A percentile compares a stretch with the other conserved stretches of the same genome.
Conservation (phyloP, 2,888 invertebrate genomes). For the Lepidochitona cinerea region DNA sequence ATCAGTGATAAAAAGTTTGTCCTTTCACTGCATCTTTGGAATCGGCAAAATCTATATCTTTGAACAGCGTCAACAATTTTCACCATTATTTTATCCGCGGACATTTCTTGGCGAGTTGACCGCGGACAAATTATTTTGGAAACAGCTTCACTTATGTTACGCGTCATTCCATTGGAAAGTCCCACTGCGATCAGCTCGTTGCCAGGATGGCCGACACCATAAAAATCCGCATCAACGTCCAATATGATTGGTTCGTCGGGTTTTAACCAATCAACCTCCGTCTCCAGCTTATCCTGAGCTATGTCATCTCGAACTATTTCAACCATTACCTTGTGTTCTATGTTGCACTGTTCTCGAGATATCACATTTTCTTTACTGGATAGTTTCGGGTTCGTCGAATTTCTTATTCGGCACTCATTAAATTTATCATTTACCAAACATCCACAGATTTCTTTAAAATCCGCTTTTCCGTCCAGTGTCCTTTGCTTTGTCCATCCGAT, state of each 20-base stretch:
- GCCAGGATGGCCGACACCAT: slow-evolving; percentile 14
- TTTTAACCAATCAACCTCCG: slow-evolving; percentile 3
- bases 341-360: not conserved
- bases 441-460: not conserved
- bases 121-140: not conserved
- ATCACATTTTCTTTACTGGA: not conserved
- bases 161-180: not conserved
- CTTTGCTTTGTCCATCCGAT: not conserved
- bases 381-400: not conserved
- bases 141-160: not conserved
- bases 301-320: slow-evolving; percentile 4
- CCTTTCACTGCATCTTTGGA: not conserved
- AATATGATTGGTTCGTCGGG: slow-evolving; percentile 7
- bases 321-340: not conserved
- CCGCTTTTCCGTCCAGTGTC: not conserved
- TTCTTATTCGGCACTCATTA: not conserved
- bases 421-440: not conserved
- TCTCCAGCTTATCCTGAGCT: slow-evolving; percentile 12
- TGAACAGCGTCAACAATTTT: not conserved
- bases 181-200: slow-evolving; percentile 2
- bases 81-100: not conserved
- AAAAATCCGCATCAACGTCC: slow-evolving; percentile 26
- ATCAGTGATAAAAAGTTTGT: not conserved
- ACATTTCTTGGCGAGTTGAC: not conserved
- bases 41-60: not conserved